phyloP scores from a whole-genome alignment of 2,888 invertebrate genomes.

The Ganaspis brasiliensis region DNA sequence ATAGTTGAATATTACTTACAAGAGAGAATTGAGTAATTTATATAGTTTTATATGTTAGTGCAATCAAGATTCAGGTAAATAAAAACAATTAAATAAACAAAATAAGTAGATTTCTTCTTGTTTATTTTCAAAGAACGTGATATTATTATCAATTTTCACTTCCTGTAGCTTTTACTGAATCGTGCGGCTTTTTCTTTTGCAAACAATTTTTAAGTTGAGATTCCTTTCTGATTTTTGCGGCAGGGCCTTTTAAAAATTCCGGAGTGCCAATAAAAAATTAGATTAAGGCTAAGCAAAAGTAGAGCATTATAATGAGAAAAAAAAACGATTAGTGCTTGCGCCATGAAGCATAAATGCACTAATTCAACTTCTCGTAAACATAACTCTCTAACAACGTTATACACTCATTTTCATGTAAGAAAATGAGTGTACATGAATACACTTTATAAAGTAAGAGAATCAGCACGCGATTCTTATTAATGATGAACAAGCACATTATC shows the following conservation, averaged over 20 bases:
- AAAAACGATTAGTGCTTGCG: slow-evolving; percentile 16
- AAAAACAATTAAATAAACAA: too few species aligned
- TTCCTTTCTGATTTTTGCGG: not conserved
- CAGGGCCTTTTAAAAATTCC: not conserved
- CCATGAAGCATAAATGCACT: slow-evolving; percentile 10
- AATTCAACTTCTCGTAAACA: not conserved
- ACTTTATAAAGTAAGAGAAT: slow-evolving; percentile 10
- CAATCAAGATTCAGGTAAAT: too few species aligned
- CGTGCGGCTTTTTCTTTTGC: too few species aligned
- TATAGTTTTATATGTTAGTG: too few species aligned
- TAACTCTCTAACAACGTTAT: not conserved
- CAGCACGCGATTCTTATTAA: slow-evolving; percentile 24
- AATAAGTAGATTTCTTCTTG: too few species aligned
- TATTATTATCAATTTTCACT: too few species aligned
- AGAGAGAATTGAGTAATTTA: too few species aligned
- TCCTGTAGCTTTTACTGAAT: too few species aligned
- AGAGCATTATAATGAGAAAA: not conserved
- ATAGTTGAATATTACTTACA: too few species aligned
- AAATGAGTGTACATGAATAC: not conserved
- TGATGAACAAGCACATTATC: slow-evolving; percentile 10
- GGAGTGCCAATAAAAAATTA: not conserved
- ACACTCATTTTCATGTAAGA: not conserved
- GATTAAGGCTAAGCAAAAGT: slow-evolving; percentile 7
- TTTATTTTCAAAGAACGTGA: too few species aligned
- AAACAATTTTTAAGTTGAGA: not conserved